Evolutionary conservation across 2,113 vertebrate genomes (phyloP).

Genomic region (Neopipo cinnamomea): DNA sequence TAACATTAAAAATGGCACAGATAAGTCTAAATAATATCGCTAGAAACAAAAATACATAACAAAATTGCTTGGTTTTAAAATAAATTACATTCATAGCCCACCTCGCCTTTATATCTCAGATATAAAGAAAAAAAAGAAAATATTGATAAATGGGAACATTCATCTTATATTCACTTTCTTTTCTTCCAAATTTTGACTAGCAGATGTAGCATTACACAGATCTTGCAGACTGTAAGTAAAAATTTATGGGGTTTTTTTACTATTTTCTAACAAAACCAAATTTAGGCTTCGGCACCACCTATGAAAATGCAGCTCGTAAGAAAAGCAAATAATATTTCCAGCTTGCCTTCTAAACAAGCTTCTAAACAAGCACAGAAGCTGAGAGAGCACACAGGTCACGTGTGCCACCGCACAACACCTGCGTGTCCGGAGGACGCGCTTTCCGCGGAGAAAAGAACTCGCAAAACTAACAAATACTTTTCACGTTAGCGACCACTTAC

Average conservation of each 20-base stretch:
- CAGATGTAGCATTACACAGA: neutral
- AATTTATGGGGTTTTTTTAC: neutral
- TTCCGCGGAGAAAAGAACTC: neutral
- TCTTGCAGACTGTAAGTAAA: neutral
- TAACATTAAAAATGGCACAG: neutral
- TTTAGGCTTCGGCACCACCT: neutral
- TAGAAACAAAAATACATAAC: neutral
- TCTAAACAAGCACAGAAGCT: neutral
- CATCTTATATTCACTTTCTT: neutral
- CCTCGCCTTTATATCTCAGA: neutral
- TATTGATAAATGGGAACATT: neutral
- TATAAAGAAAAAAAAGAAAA: neutral
- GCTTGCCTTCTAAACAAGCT: neutral
- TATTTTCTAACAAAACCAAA: neutral
- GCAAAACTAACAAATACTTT: neutral
- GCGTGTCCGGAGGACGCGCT: accelerated
- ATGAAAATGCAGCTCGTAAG: neutral
- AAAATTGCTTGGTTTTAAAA: neutral
- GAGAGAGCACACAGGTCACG: neutral
- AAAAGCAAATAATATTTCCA: neutral
- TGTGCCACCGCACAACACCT: neutral
- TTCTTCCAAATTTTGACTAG: neutral
- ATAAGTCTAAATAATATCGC: neutral
- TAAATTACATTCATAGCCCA: neutral
- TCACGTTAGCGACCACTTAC: neutral